A percentile compares a stretch with the other conserved stretches of the same genome.
Evolutionary conservation across 2,113 vertebrate species (phyloP).

Genomic region (Psilopsiagon aymara): DNA sequence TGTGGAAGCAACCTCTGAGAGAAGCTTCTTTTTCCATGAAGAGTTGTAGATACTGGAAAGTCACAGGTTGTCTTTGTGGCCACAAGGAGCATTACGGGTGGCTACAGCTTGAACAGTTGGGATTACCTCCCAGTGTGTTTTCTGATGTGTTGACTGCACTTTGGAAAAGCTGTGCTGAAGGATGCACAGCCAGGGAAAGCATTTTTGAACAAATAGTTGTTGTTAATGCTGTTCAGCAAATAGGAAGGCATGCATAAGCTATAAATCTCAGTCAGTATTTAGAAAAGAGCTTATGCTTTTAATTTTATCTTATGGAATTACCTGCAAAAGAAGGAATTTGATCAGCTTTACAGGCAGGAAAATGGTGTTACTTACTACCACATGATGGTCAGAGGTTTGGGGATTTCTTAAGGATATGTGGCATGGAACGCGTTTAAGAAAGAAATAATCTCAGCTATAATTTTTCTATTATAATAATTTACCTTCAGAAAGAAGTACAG

Average conservation of each 20-base stretch:
- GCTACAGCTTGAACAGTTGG: background rate
- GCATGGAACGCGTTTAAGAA: background rate
- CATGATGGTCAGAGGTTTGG: background rate
- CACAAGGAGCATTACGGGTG: background rate
- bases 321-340: background rate
- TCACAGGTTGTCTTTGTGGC: background rate
- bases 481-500: background rate
- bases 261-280: background rate
- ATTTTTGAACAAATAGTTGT: background rate
- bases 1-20: background rate
- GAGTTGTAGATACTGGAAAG: background rate
- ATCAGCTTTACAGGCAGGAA: background rate
- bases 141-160: background rate
- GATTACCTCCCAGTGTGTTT: background rate
- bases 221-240: background rate
- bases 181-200: background rate
- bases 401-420: background rate
- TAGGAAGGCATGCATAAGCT: background rate
- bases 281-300: background rate
- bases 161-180: background rate
- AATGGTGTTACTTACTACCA: rapidly evolving
- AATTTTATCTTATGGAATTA: background rate
- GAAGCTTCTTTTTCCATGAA: background rate
- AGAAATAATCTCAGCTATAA: background rate
- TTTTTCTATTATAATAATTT: background rate